phyloP scores from a whole-genome alignment of 2,888 invertebrate genomes.

The Melipona bicolor region DNA sequence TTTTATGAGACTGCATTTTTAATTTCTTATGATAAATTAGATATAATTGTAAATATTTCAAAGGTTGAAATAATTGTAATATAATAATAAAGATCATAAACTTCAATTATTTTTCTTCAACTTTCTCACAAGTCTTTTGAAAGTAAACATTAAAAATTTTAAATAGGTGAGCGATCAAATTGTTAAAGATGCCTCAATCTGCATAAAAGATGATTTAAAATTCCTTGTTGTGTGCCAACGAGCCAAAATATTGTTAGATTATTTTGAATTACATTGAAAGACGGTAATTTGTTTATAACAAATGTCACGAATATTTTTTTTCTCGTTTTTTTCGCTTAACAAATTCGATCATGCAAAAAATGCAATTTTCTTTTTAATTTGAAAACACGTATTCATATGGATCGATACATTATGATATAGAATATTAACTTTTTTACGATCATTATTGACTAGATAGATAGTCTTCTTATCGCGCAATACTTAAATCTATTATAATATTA shows the following conservation, averaged over 20 bases:
- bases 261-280: conserved; percentile 24
- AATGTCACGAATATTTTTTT: background rate
- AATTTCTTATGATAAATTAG: no score
- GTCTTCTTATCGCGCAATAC: conserved; percentile 29
- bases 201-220: conserved; percentile 13
- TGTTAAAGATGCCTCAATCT: conserved; percentile 25
- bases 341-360: conserved; percentile 7
- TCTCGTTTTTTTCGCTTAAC: conserved; percentile 15
- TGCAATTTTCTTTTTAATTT: background rate
- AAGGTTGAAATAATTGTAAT: background rate
- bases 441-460: conserved; percentile 27
- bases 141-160: conserved; percentile 25
- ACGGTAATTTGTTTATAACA: conserved; percentile 21
- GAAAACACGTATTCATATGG: background rate
- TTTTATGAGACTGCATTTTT: no score
- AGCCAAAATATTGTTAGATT: conserved; percentile 48
- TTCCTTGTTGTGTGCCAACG: conserved; percentile 26
- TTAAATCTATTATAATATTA: conserved; percentile 40
- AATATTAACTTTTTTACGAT: conserved; percentile 22
- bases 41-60: no score
- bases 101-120: background rate
- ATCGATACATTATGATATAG: conserved; percentile 18
- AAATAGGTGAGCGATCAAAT: background rate
- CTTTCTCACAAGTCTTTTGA: conserved; percentile 13
- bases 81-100: background rate